Percentiles rank a stretch among this genome's conserved stretches.
phyloP scores from a whole-genome alignment of 92 coral and sea anemone species.

The Porites divaricata region DNA sequence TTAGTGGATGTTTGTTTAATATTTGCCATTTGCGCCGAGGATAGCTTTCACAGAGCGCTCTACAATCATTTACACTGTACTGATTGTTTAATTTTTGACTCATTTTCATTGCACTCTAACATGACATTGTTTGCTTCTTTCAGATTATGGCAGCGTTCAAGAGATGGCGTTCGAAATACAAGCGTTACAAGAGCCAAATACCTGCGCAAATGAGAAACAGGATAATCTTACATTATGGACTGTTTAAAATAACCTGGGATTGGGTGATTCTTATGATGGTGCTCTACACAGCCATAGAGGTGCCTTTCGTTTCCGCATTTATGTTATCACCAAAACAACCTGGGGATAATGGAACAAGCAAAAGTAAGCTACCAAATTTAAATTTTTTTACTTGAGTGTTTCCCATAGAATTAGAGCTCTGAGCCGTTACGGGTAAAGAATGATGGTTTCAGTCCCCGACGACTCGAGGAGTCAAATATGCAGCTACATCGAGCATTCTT shows the following conservation, averaged over 20 bases:
- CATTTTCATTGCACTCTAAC: background rate
- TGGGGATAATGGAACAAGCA: background rate
- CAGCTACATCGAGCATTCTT: too few species aligned
- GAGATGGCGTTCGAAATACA: constrained; percentile 92
- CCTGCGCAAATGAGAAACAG: constrained; percentile 96
- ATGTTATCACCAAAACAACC: constrained; percentile 31
- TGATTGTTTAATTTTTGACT: too few species aligned
- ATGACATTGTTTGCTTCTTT: background rate
- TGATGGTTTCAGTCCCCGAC: too few species aligned
- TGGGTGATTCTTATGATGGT: constrained; percentile 91
- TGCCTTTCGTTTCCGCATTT: constrained; percentile 92
- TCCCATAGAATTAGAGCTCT: too few species aligned
- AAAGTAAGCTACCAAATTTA: background rate
- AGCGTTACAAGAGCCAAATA: constrained; percentile 83
- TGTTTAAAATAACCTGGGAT: constrained; percentile 97
- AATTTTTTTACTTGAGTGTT: too few species aligned
- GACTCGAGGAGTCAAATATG: too few species aligned
- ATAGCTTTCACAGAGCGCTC: background rate
- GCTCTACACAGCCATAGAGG: constrained; percentile 96
- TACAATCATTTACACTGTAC: background rate
- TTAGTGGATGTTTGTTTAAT: background rate
- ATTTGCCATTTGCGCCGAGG: background rate
- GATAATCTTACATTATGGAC: constrained; percentile 92
- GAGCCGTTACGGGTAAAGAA: too few species aligned
- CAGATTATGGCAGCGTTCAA: constrained; percentile 97